Conservation (phyloP, 92 coral and sea anemone genomes). For the Ricordea florida region DNA sequence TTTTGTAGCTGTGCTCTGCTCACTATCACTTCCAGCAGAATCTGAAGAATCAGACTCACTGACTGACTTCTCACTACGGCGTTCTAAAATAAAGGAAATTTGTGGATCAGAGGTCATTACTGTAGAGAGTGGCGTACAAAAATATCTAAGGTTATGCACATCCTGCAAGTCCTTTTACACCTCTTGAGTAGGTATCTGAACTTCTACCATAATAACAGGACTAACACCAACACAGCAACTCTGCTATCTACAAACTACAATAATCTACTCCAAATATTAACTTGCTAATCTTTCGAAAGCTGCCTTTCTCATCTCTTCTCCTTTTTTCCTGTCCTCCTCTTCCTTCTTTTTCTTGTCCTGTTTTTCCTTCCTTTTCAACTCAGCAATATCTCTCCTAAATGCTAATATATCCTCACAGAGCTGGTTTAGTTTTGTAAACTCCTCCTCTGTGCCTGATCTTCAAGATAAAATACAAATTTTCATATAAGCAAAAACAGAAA, state of each 20-base stretch:
- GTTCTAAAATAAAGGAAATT: constrained; percentile 4
- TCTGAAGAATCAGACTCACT: constrained; percentile 10
- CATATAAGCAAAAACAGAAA: background rate
- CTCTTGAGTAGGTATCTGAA: no score
- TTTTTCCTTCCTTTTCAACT: constrained; percentile 10
- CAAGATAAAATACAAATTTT: background rate
- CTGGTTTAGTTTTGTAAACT: constrained; percentile 36
- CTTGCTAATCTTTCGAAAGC: constrained; percentile 66
- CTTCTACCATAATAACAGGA: background rate
- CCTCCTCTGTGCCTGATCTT: constrained; percentile 58
- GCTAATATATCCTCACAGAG: constrained; percentile 56
- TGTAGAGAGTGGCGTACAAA: background rate
- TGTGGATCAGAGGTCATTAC: background rate
- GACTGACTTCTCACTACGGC: constrained; percentile 4
- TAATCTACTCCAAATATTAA: constrained; percentile 3
- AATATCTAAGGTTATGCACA: no score
- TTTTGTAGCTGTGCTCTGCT: constrained; percentile 16
- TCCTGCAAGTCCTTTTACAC: no score
- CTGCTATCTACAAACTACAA: background rate
- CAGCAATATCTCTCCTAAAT: constrained; percentile 36
- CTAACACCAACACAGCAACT: background rate
- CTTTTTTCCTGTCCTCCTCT: constrained; percentile 20
- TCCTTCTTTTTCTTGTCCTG: constrained; percentile 42
- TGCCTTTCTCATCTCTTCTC: constrained; percentile 17
- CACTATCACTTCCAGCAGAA: constrained; percentile 15